Base-by-base conservation (phyloP, 2,797 vertebrate genomes). In the Myotis vivesi region DNA sequence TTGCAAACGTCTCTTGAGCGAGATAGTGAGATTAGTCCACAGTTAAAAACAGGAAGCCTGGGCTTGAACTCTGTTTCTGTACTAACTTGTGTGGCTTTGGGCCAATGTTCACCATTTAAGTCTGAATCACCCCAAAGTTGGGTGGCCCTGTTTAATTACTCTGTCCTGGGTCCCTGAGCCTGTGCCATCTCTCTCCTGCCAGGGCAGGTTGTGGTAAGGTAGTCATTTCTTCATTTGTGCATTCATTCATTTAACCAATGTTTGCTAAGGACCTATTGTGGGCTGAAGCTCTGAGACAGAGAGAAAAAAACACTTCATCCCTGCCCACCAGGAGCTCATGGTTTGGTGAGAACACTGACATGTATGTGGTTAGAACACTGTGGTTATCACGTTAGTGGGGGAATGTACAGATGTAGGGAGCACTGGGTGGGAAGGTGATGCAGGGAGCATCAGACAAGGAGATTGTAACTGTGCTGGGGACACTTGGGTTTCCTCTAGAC, bases 81-180 rank as follows among this genome's bases (percentile, higher is more conserved):
- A 28, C 25, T 79, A 23, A 49, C 12, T 13, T 41, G 79, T 55
- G 30, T 11, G 73, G 44, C 53, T 85, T 49, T 77, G 59, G 76
- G 46, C 75, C 44, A 12, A 6, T 15, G 25, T 28, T 92, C 41
- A 96, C 90, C 72, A 97, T 25, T 49, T 53, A 96, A 44, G 97
- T 97, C 16, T 68, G 96, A 51, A 38, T 36, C 36, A 49, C 3
- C 46, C 80, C 16, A 28, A 28, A 25, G 33, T 59, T n/a, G 25
- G 28, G 59, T 83, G 84, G 53, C 85, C 86, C n/a, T 68, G 46
- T 25, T 83, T 73, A 44, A 44, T 38, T 30, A 69, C 33, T 68
- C 68, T 62, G 22, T 68, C 64, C 59, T 33, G 49, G 73, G 57
- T 36, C 79, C 36, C 73, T 17, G 10, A 62, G 41, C 64, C 38